Conservation (phyloP, 2,888 invertebrate species). For the Lasioglossum oenotherae region DNA sequence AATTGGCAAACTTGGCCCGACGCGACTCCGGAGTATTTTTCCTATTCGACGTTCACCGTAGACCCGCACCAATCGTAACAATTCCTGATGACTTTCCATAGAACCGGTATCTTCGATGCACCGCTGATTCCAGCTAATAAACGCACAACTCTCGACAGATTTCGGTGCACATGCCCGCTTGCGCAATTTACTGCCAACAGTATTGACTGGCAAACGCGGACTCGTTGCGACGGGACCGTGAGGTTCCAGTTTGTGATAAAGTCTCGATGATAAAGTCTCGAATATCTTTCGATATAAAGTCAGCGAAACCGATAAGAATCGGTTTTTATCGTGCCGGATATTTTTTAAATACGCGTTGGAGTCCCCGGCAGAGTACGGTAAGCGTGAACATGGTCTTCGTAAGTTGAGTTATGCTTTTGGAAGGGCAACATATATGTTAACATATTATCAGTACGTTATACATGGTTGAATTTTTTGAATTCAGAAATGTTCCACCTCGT, state of each 20-base stretch:
- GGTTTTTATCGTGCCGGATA: background rate
- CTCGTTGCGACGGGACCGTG: too few species aligned
- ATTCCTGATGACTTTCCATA: constrained; percentile 2
- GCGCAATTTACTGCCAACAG: too few species aligned
- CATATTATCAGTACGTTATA: too few species aligned
- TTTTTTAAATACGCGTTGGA: background rate
- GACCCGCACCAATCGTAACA: constrained; percentile 13
- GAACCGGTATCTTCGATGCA: background rate
- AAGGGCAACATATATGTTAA: too few species aligned
- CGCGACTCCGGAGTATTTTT: constrained; percentile 44
- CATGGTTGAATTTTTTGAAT: too few species aligned
- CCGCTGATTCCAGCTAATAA: background rate
- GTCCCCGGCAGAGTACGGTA: too few species aligned
- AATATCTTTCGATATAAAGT: background rate
- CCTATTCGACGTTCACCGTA: constrained; percentile 37
- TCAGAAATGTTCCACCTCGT: too few species aligned
- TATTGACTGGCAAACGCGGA: background rate
- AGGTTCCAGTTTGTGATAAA: background rate
- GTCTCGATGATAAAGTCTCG: background rate
- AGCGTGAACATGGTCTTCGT: too few species aligned
- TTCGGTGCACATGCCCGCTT: background rate
- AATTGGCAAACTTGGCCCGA: constrained; percentile 64
- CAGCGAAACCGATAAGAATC: background rate
- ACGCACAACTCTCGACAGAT: background rate
- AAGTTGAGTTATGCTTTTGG: too few species aligned